Base-by-base conservation (phyloP, 1,140 invertebrate genomes). In the Zelostemma sp. region DNA sequence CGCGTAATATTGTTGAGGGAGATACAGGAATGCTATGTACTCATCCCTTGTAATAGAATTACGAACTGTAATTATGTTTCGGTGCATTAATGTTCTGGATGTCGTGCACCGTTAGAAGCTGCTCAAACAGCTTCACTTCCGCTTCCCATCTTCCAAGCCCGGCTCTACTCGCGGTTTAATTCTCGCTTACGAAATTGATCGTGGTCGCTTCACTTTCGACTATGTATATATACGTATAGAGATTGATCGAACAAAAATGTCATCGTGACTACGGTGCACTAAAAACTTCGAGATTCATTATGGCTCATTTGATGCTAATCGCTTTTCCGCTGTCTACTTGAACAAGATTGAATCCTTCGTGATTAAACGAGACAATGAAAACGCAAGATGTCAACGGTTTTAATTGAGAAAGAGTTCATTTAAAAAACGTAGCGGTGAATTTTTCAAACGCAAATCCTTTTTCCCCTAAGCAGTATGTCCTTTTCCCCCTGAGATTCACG, bases 51-150 rank as follows among this genome's bases (percentile, higher is more conserved):
- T 80, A 83, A 84, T 84, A 75, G 80, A 84, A 80, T 84, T 82
- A 84, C 75, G 72, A 82, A 82, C 81, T 82, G 80, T 83, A 84
- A 84, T 80, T 82, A 80, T 75, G 75, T 84, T 83, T 83, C 73
- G 73, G 70, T 83, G 80, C 79, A 82, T 81, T 81, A 82, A 77
- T 80, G 78, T 66, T 68, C 70, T 68, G 65, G 60, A 72, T 68
- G 68, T 63, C 60, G 63, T 64, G 48, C 45, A 33, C 43, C 67
- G 69, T 75, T 62, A 67, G 64, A 54, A 54, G 57, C 64, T 41
- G 53, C 43, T 60, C 31, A 38, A 38, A 38, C 40, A 46, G 51
- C 46, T 60, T 61, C 59, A 58, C 47, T 62, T 58, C 69, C 31
- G 63, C 68, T 66, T 69, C 77, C 65, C 61, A 48, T 56, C 41